Percentiles rank a stretch among this genome's conserved stretches.
phyloP scores from a whole-genome alignment of 2,797 vertebrate genomes.

The Sphaeramia orbicularis region DNA sequence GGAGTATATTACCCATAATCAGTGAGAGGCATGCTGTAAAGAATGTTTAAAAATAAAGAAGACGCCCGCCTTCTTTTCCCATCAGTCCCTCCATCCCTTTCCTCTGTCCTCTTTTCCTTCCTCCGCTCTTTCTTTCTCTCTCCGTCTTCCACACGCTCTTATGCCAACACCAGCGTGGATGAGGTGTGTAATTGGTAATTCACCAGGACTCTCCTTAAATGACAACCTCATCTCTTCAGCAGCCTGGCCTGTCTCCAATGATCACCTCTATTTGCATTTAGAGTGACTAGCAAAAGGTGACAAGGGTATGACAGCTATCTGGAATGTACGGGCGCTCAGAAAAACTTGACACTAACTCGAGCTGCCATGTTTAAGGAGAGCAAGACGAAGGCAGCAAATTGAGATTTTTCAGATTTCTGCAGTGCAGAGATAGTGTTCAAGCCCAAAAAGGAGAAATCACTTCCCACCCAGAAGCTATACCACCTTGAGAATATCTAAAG shows the following conservation, averaged over 20 bases:
- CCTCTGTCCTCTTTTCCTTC: constrained; percentile 3
- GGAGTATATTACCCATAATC: constrained; percentile 20
- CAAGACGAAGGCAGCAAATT: constrained; percentile 31
- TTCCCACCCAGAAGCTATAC: constrained; percentile 13
- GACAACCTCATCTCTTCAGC: constrained; percentile 86
- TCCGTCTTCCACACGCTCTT: constrained; percentile 32
- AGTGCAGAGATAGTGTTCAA: constrained; percentile 26
- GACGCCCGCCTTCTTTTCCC: constrained; percentile 16
- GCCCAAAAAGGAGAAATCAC: constrained; percentile 34
- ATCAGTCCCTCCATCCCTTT: constrained; percentile 16
- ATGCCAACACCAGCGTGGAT: constrained; percentile 59
- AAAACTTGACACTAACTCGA: constrained; percentile 38
- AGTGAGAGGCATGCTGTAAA: constrained; percentile 21
- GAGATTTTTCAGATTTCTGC: constrained; percentile 50
- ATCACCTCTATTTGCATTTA: constrained; percentile 89
- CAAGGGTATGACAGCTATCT: constrained; percentile 45
- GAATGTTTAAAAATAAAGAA: constrained; percentile 25
- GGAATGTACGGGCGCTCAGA: constrained; percentile 33
- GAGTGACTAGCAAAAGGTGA: constrained; percentile 82
- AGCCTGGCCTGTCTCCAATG: constrained; percentile 71
- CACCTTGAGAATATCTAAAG: constrained; percentile 31
- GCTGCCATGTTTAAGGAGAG: constrained; percentile 32
- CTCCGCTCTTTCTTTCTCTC: constrained; percentile 4
- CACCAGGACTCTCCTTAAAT: constrained; percentile 80
- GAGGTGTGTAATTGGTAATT: constrained; percentile 87